Percentiles rank a stretch among this genome's conserved stretches.
Evolutionary conservation across 1,140 invertebrate genomes (phyloP).

Genomic region (Medauroidea extradentata): DNA sequence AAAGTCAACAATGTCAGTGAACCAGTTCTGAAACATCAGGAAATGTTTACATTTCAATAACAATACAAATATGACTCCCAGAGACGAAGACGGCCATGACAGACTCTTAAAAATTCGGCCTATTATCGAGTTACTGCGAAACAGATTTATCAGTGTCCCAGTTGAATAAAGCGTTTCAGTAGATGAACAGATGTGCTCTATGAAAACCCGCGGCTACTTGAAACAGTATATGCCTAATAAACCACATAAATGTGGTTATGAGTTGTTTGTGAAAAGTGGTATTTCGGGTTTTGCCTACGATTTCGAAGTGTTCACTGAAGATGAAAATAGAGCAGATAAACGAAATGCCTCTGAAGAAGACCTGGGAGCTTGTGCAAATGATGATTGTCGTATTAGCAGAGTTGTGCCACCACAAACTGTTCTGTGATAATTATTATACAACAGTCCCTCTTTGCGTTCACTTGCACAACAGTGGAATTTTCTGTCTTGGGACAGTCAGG

Average conservation of each 20-base stretch:
- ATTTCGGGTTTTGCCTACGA: constrained; percentile 38
- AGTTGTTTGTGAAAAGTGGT: constrained; percentile 38
- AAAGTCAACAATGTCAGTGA: constrained; percentile 30
- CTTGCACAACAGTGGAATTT: constrained; percentile 30
- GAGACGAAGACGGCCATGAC: constrained; percentile 18
- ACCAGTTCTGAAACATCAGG: constrained; percentile 36
- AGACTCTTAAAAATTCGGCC: constrained; percentile 27
- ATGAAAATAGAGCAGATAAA: background rate
- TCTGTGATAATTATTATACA: constrained; percentile 33
- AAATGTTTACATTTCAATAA: constrained; percentile 33
- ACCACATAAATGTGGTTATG: constrained; percentile 33
- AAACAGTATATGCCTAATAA: constrained; percentile 38
- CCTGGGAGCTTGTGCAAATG: constrained; percentile 18
- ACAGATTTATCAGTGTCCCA: constrained; percentile 18
- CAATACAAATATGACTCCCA: constrained; percentile 25
- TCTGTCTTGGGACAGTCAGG: constrained; percentile 24
- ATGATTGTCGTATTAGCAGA: constrained; percentile 16
- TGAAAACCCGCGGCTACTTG: constrained; percentile 30
- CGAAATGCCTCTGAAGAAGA: constrained; percentile 14
- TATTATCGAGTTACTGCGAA: constrained; percentile 19
- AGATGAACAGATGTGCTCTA: constrained; percentile 37
- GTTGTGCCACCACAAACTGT: constrained; percentile 20
- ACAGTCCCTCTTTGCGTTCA: constrained; percentile 23
- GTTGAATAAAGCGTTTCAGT: constrained; percentile 31
- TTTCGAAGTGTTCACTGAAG: constrained; percentile 23